Percentiles rank a stretch among this genome's conserved stretches.
phyloP scores from a whole-genome alignment of 2,797 vertebrate species.

The Hylomyscus alleni region DNA sequence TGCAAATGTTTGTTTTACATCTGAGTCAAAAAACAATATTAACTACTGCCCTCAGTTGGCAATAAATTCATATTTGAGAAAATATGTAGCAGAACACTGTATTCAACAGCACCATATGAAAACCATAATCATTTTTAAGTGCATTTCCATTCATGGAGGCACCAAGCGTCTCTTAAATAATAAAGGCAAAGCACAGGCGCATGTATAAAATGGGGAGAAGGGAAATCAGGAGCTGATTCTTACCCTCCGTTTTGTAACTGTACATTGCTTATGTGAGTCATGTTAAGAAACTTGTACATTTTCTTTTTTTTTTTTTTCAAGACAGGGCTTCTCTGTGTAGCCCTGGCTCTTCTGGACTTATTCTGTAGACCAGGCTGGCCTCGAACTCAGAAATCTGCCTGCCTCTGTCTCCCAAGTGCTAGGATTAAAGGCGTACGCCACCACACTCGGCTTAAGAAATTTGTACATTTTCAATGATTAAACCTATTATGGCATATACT shows the following conservation, averaged over 20 bases:
- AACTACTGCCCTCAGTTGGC: constrained; percentile 25
- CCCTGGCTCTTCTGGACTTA: too few species aligned
- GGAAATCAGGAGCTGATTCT: constrained; percentile 64
- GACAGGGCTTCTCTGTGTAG: too few species aligned
- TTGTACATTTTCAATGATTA: constrained; percentile 61
- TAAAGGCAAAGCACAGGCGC: constrained; percentile 71
- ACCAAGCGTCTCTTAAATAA: constrained; percentile 36
- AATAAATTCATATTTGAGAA: constrained; percentile 9
- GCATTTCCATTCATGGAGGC: constrained; percentile 49
- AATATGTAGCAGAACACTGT: constrained; percentile 17
- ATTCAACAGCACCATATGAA: constrained; percentile 38
- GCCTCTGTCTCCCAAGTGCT: too few species aligned
- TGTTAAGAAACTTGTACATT: constrained; percentile 64
- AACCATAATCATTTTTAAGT: constrained; percentile 63
- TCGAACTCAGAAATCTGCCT: too few species aligned
- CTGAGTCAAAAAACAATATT: constrained; percentile 41
- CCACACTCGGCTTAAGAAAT: too few species aligned
- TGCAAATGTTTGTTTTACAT: neutral
- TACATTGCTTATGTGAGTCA: constrained; percentile 67
- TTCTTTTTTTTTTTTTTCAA: too few species aligned
- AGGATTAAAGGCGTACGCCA: too few species aligned
- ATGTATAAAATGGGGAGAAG: neutral
- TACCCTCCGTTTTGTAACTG: constrained; percentile 54
- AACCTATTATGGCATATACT: constrained; percentile 76
- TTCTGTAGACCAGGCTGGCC: too few species aligned